Conservation (phyloP, 2,888 invertebrate genomes). For the Thecophora atra region DNA sequence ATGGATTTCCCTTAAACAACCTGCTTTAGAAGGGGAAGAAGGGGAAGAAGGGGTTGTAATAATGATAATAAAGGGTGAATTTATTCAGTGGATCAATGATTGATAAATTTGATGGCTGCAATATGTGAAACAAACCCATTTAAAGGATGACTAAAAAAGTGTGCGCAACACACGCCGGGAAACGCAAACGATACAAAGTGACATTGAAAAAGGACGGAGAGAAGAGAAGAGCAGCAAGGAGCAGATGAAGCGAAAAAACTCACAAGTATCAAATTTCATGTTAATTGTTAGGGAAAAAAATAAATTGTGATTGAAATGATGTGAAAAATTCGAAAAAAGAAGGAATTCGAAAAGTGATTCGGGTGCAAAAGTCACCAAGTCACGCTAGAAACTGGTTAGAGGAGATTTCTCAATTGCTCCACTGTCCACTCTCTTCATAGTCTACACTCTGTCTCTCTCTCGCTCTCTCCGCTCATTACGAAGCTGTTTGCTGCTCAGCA, state of each 20-base stretch:
- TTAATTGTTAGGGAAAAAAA: conserved; percentile 14
- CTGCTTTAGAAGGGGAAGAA: conserved; percentile 5
- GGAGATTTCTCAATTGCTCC: too few species aligned
- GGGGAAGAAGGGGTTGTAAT: background rate
- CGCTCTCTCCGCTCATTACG: background rate
- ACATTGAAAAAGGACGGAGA: background rate
- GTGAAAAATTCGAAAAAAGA: background rate
- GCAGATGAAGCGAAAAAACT: background rate
- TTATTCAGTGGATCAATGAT: background rate
- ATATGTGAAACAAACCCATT: conserved; percentile 13
- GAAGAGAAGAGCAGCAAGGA: background rate
- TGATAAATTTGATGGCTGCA: conserved; percentile 20
- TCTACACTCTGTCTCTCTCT: background rate
- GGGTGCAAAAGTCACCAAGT: too few species aligned
- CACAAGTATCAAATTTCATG: conserved; percentile 26
- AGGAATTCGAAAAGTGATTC: background rate
- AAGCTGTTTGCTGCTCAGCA: conserved; percentile 44
- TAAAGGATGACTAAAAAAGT: background rate
- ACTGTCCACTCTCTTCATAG: too few species aligned
- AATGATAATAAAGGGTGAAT: background rate
- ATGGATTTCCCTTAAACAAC: conserved; percentile 19
- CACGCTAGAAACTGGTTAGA: too few species aligned
- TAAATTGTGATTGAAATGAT: background rate
- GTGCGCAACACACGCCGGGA: background rate
- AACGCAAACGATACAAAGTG: background rate